Base-by-base conservation (phyloP, 2,797 vertebrate species). In the Galago senegalensis region DNA sequence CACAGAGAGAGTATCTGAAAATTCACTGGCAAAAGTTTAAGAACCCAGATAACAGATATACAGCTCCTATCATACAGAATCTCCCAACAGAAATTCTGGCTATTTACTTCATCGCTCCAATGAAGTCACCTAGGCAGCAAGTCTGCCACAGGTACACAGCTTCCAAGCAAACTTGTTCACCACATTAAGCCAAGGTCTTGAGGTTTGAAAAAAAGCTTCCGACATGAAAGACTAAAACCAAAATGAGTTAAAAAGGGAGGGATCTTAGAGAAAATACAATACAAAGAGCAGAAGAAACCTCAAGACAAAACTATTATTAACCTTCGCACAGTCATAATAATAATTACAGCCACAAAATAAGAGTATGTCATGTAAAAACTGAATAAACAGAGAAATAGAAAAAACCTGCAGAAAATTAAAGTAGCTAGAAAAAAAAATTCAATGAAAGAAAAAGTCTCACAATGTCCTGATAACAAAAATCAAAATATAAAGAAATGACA, bases 361-460 rank as follows among this genome's bases (percentile, higher is more conserved):
- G 21, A 91, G 83, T 34, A 63, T 31, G 10, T 6, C 82, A 60
- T 21, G 14, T 73, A 12, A 75, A 84, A 93, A 67, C 0, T 34
- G 12, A 92, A 86, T 58, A 88, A 82, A 20, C n/a, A 87, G 23
- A 87, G 58, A 85, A 88, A 93, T 34, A 88, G 37, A 84, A 93
- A 65, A 4, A 91, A 75, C 27, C 61, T 93, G 76, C 29, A 89
- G 27, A 93, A 85, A 90, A 67, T 88, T 61, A 95, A 93, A 75
- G 61, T 17, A 88, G 79, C 25, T 69, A 12, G 87, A 97, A 83
- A 67, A 88, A 87, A 94, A 87, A 7, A 91, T 43, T 83, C 10
- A 61, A 16, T 73, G 31, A 86, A 82, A 89, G 56, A 86, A 29
- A 85, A 91, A n/a, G 21, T 53, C 37, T 77, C 86, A 60, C 79